Percentiles rank a stretch among this genome's conserved stretches.
phyloP scores from a whole-genome alignment of 2,888 invertebrate species.

The Pomacea canaliculata region DNA sequence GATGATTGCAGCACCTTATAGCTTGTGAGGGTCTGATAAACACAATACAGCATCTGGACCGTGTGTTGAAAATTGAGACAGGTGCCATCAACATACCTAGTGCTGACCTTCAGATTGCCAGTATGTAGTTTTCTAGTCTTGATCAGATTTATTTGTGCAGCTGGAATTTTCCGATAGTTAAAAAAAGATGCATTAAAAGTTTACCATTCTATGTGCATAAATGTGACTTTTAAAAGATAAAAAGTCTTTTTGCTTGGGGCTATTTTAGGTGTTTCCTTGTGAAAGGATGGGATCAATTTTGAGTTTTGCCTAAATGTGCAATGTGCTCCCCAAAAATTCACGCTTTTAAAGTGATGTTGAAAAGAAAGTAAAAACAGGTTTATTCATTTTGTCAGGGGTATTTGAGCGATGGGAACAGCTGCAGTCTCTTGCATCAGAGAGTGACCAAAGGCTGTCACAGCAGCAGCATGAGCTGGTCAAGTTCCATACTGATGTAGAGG shows the following conservation, averaged over 20 bases:
- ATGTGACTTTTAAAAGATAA: background rate
- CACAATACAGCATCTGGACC: constrained; percentile 46
- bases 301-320: no score
- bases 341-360: no score
- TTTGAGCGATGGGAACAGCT: constrained; percentile 63
- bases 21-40: constrained; percentile 54
- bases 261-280: background rate
- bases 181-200: no score
- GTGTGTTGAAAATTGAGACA: constrained; percentile 73
- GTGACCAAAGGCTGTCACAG: constrained; percentile 78
- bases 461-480: constrained; percentile 66
- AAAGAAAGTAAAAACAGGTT: background rate
- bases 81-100: constrained; percentile 62
- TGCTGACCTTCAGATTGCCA: constrained; percentile 76
- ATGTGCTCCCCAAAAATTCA: no score
- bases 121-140: constrained; percentile 64
- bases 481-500: constrained; percentile 62
- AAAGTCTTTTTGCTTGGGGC: background rate
- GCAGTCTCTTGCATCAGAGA: constrained; percentile 56
- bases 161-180: no score
- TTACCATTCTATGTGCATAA: background rate
- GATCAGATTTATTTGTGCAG: no score
- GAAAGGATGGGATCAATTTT: background rate
- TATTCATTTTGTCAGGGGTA: constrained; percentile 33
- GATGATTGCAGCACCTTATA: constrained; percentile 33